Conservation (phyloP, 2,113 vertebrate genomes). For the Odocoileus virginianus region DNA sequence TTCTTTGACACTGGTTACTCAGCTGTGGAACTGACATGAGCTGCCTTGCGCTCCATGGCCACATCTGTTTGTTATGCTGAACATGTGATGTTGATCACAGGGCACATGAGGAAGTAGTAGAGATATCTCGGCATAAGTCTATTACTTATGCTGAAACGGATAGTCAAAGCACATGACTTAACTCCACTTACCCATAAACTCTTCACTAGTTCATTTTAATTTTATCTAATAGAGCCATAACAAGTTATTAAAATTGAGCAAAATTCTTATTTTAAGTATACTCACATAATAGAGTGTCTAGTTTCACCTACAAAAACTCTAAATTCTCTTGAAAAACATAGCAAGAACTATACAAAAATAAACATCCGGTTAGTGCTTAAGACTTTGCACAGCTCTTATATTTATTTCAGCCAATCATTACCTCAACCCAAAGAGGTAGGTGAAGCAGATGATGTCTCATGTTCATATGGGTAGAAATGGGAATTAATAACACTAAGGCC, state of each 20-base stretch:
- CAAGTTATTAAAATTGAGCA: neutral
- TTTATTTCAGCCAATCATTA: neutral
- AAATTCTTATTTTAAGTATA: neutral
- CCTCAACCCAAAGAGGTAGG: neutral
- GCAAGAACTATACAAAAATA: neutral
- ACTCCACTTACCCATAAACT: neutral
- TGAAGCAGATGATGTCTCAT: neutral
- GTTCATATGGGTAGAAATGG: neutral
- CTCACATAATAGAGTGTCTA: neutral
- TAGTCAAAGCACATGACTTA: neutral
- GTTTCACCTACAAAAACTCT: neutral
- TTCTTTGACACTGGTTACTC: neutral
- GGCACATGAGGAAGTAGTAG: neutral
- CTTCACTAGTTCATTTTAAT: neutral
- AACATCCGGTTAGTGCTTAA: neutral
- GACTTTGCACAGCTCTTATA: neutral
- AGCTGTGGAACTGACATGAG: neutral
- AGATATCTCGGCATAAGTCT: neutral
- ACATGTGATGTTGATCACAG: neutral
- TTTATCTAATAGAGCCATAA: neutral
- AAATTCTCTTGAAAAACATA: neutral
- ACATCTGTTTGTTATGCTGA: neutral
- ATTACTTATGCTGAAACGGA: neutral
- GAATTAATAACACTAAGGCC: neutral
- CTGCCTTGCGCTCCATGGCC: neutral